Evolutionary conservation across 1,140 invertebrate genomes (phyloP), one percentile per base, ranked within the genome.

Genomic region (Chironomus tepperi): DNA sequence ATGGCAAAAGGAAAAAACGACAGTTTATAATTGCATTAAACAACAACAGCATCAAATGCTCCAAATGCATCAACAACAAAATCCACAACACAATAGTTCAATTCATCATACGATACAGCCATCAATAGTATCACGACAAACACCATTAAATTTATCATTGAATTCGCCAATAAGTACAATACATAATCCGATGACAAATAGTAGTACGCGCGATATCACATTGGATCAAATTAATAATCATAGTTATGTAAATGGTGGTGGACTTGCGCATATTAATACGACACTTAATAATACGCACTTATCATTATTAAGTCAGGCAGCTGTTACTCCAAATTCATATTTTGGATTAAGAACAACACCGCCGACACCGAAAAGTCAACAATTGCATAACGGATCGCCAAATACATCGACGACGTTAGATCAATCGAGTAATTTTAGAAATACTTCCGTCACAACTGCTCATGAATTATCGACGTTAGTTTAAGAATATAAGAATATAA

Each of bases 1-100:
- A 18, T 97, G 94, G 95, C 93, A 96, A 82, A 90, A 89, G 83
- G 94, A 94, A 82, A 91, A 90, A 80, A 91, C 89, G 0, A 89
- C 65, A 70, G 65, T 70, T 7, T 70, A 18, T 70, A 70, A 70
- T 70, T 19, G 19, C 16, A 18, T 70, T 10, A 70, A 70, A 70
- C 65, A 70, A 16, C 65, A 70, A 70, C 65, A 70, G 18, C 65
- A 70, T 18, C 65, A 70, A 34, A 34, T 34, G 24, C 24, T 34
- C 3, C 16, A 19, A 16, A 70, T 70, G 65, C 65, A 18, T 70
- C 65, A 70, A 18, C 65, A 70, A 19, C 47, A 57, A 2, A 10
- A 57, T 10, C n/a, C 16, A 10, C 65, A 70, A 12, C 65, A 70
- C 7, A 18, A 70, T 70, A 70, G 65, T 70, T n/a, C 65, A 70